Conservation (phyloP, 2,113 vertebrate species). For the Tenebrosternarchus preto region DNA sequence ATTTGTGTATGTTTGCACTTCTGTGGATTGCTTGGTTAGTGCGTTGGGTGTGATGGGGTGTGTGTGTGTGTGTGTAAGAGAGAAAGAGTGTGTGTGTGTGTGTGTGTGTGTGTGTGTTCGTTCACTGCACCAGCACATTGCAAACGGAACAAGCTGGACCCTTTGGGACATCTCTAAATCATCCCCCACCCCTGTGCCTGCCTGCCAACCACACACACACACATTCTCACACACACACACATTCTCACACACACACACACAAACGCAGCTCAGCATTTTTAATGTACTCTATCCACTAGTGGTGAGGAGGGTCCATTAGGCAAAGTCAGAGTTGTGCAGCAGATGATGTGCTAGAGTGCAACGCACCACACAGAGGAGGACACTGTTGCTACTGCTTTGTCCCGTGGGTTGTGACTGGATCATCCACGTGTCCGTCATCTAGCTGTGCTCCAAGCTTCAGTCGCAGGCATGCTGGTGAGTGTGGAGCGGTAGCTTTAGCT, state of each 20-base stretch:
- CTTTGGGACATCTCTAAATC: slow-evolving; percentile 47
- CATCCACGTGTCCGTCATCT: background rate
- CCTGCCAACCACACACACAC: slow-evolving; percentile 20
- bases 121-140: slow-evolving; percentile 8
- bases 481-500: background rate
- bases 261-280: slow-evolving; percentile 41
- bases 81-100: background rate
- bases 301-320: slow-evolving; percentile 52
- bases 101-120: slow-evolving; percentile 5
- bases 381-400: background rate
- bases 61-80: background rate
- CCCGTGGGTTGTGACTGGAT: background rate
- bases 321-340: slow-evolving; percentile 36
- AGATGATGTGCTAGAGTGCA: slow-evolving; percentile 38
- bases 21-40: background rate
- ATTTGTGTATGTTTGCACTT: background rate
- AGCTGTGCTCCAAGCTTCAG: background rate
- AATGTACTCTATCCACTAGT: slow-evolving; percentile 42
- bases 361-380: slow-evolving; percentile 7
- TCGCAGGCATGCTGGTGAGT: slow-evolving; percentile 48
- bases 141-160: slow-evolving; percentile 32
- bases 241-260: slow-evolving; percentile 24
- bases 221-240: slow-evolving; percentile 29
- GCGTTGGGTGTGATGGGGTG: too few relatives aligned
- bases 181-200: slow-evolving; percentile 30